A percentile compares a stretch with the other conserved stretches of the same genome.
phyloP scores from a whole-genome alignment of 2,888 invertebrate species.

The Cephus pygmeus region DNA sequence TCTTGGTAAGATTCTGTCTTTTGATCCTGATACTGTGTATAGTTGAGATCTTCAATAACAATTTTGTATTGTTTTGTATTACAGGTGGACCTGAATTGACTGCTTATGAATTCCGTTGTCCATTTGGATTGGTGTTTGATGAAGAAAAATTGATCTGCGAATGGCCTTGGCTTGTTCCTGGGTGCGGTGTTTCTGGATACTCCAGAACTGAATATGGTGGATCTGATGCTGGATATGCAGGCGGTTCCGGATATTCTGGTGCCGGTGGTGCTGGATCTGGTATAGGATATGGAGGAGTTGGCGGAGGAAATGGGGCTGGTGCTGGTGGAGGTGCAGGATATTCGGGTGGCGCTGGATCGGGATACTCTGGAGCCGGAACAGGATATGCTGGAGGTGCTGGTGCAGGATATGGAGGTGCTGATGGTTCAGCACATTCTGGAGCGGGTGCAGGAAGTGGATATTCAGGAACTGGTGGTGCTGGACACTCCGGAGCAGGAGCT shows the following conservation, averaged over 20 bases:
- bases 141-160: slow-evolving; percentile 77
- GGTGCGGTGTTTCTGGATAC: slow-evolving; percentile 70
- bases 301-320: slow-evolving; percentile 9
- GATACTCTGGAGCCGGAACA: slow-evolving; percentile 9
- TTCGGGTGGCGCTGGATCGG: slow-evolving; percentile 14
- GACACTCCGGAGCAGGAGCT: neutral
- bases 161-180: slow-evolving; percentile 83
- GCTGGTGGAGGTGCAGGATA: slow-evolving; percentile 13
- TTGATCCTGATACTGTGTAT: no score
- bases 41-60: neutral
- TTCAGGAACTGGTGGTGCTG: slow-evolving; percentile 4
- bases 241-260: slow-evolving; percentile 12
- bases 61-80: neutral
- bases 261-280: slow-evolving; percentile 8
- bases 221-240: slow-evolving; percentile 8
- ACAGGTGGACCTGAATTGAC: slow-evolving; percentile 65
- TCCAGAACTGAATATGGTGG: slow-evolving; percentile 66
- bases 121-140: slow-evolving; percentile 83
- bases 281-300: slow-evolving; percentile 5
- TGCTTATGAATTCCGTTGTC: slow-evolving; percentile 85
- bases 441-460: slow-evolving; percentile 5
- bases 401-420: slow-evolving; percentile 4
- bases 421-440: slow-evolving; percentile 7
- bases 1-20: slow-evolving; percentile 68
- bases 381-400: neutral